Base-by-base conservation (phyloP, 1,140 invertebrate genomes). In the Agrypnia vestita region DNA sequence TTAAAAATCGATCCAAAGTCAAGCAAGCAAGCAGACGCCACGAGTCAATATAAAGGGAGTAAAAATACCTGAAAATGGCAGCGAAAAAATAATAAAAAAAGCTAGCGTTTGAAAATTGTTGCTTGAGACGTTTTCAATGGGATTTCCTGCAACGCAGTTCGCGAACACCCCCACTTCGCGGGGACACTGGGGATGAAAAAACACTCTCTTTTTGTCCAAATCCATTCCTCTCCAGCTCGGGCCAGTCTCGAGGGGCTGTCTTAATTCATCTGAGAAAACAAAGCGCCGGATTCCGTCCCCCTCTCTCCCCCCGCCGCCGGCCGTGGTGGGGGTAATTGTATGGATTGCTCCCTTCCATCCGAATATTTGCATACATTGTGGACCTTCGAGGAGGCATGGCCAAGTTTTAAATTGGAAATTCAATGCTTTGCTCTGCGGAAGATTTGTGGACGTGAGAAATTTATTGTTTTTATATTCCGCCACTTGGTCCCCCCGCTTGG, bases 201-300 rank as follows among this genome's bases (percentile, higher is more conserved):
- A 61, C 21, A 61, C 15, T 61, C 17, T 21, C 19, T 61, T 61
- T 61, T 25, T 55, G n/a, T 55, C 59, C 25, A 61, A 61, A 21
- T 61, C 21, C 21, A 61, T 61, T 21, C 59, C 59, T 61, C 21
- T 21, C 0, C 59, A 11, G 59, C 15, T 21, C 15, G 15, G 59
- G 7, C 47, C 47, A 12, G 47, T 7, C 7, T 12, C 47, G 47
- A 12, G 47, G 53, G 53, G 53, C 43, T 67, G 25, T 67, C 62
- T 67, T 67, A 67, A 67, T 67, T 67, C 62, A 46, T 67, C 43
- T 67, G 35, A 44, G 62, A 13, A 67, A 67, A 67, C 62, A 67
- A 67, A 15, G 11, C 11, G 43, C 10, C 43, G 62, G 62, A 67
- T 67, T 67, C 62, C 62, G 46, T 46, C 25, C 25, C 46, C 43